Evolutionary conservation across 2,888 invertebrate genomes (phyloP), one percentile per base, ranked within the genome.

Genomic region (Drosophila flavopinicola): DNA sequence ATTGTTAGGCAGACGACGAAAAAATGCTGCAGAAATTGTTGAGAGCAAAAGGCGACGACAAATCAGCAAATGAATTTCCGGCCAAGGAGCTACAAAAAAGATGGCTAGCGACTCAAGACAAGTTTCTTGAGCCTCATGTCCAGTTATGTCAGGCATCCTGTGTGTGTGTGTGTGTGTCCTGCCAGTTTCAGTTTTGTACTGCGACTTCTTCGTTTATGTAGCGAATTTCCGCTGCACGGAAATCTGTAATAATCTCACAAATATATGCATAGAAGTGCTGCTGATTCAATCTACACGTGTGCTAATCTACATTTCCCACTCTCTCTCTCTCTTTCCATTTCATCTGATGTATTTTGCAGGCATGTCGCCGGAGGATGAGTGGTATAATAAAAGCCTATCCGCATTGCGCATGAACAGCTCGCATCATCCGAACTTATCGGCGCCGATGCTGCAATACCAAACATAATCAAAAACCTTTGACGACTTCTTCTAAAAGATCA

Each of bases 311-410:
- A 7, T 47, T 1, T 30, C 6, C n/a, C n/a, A 35, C 1, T 38
- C n/a, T 7, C 1, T 17, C 27, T n/a, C 10, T 41, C 6, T 10
- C 25, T 10, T 6, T 17, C 1, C 35, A n/a, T 32, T 24, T 13
- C 9, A 30, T 29, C 27, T 7, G 3, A 13, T 11, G 6, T 13
- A 15, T 17, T 17, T 54, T 38, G 1, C 49, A 97, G 97, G 97
- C 83, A 97, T 97, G 96, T 96, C 95, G 78, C 95, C 96, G 42
- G 97, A 97, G 91, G 98, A 96, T 91, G 98, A 98, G 92, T 99
- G 98, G 98, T 99, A 99, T 94, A 99, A 98, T 93, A 98, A 98
- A 93, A 98, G 98, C 88, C 93, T 99, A 88, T 98, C 98, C 63
- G 98, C 98, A 53, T 93, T 99, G 85, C 94, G 98, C 91, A 99